These are phyloP conservation scores for Labeo rohita DNA, from an alignment of 2,113 vertebrate genomes.

Conservation along the genomic window DNA sequence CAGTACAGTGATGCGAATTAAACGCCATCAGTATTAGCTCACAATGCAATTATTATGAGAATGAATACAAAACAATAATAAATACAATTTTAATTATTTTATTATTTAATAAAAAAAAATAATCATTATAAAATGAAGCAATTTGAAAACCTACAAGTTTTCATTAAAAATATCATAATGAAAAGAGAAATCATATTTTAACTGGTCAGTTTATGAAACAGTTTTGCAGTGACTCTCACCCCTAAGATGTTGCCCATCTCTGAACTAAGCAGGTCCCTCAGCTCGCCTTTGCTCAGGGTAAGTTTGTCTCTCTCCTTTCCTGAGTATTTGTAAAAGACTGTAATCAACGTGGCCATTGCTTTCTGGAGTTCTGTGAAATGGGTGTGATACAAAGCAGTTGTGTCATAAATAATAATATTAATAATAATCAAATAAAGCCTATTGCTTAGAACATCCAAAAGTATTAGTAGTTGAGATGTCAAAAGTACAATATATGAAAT, in stretches of 20 bases:
- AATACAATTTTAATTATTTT: neutral
- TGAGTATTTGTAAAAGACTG: slow-evolving; percentile 81
- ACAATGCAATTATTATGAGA: neutral
- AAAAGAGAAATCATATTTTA: neutral
- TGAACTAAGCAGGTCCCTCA: slow-evolving; percentile 81
- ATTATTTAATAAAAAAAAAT: neutral
- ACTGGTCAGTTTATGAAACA: neutral
- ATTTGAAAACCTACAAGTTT: neutral
- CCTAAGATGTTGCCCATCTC: slow-evolving; percentile 78
- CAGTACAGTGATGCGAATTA: neutral
- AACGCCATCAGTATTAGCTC: neutral
- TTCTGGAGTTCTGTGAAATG: slow-evolving; percentile 71
- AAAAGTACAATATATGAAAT: neutral
- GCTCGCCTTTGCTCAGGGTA: slow-evolving; percentile 84
- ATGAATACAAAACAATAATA: neutral
- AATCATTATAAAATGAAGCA: too few relatives aligned
- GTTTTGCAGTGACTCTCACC: slow-evolving; percentile 62
- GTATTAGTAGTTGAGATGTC: neutral
- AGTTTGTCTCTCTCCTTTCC: slow-evolving; percentile 82
- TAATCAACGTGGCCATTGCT: slow-evolving; percentile 79
- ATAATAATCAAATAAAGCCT: neutral
- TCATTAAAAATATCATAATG: neutral
- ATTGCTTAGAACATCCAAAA: neutral
- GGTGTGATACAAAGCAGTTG: slow-evolving; percentile 30
- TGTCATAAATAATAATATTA: neutral